Percentiles rank a stretch among this genome's conserved stretches.
These are phyloP conservation scores for Orthonychiurus folsomi DNA, from an alignment of 2,888 invertebrate genomes.

Conservation along the genomic window DNA sequence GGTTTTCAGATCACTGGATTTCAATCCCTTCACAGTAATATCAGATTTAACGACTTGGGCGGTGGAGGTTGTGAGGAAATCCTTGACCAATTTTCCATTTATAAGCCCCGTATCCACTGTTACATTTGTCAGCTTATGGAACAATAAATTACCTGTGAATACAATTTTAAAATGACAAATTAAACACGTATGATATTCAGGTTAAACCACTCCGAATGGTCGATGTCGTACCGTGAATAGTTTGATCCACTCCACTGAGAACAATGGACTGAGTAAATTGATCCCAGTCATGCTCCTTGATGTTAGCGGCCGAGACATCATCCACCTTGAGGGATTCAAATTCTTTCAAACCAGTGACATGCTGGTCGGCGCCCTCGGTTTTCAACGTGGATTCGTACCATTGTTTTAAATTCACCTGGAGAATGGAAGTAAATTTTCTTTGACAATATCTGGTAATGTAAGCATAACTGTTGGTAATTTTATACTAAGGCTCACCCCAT, in stretches of 20 bases:
- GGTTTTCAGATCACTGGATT: constrained; percentile 13
- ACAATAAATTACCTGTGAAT: background rate
- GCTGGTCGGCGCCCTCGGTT: constrained; percentile 15
- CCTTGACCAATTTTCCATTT: background rate
- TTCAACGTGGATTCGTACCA: constrained; percentile 28
- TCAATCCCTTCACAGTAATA: background rate
- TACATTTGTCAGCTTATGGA: background rate
- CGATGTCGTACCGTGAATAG: constrained; percentile 22
- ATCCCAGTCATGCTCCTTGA: constrained; percentile 26
- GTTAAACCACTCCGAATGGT: background rate
- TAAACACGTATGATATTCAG: background rate
- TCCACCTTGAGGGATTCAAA: constrained; percentile 14
- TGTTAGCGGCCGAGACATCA: constrained; percentile 4
- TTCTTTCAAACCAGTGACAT: constrained; percentile 17
- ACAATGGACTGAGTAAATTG: constrained; percentile 22
- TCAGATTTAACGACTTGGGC: background rate
- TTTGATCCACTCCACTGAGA: constrained; percentile 23
- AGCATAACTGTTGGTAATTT: background rate
- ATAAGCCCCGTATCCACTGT: background rate
- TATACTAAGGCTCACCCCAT: constrained; percentile 14
- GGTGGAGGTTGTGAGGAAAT: background rate
- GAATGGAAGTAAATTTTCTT: constrained; percentile 6
- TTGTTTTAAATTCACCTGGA: constrained; percentile 21
- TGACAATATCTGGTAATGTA: background rate
- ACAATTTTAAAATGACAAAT: too few species aligned